Evolutionary conservation across 2,888 invertebrate genomes (phyloP), one percentile per base, ranked within the genome.

Genomic region (Ormyrus nitidulus): DNA sequence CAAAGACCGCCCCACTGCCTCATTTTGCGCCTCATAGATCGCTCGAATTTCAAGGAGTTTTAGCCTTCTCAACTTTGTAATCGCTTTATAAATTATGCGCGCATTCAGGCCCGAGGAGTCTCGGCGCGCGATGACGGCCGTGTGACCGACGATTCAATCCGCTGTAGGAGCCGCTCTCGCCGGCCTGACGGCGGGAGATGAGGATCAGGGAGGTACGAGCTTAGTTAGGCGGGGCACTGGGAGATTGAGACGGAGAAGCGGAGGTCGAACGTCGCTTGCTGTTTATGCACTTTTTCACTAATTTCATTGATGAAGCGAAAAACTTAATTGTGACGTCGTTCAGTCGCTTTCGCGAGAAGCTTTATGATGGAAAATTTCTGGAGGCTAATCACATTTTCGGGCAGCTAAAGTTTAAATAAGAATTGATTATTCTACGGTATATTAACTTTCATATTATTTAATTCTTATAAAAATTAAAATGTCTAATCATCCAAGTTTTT

Each of bases 21-120:
- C 88, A 90, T 89, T 90, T 90, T 89, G 88, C 89, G 90, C 87
- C 87, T 89, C 88, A 89, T 89, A 85, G 87, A 87, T 86, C 87
- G 85, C 86, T 87, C 56, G 51, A 86, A 88, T 88, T 87, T 81
- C 70, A 44, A 61, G 54, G 78, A 68, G 75, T 81, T 74, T 78
- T 71, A 71, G 71, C 73, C 8, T 56, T 49, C 66, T 77, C 70
- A 80, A 82, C 79, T 82, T 82, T 71, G 77, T 79, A 82, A 81
- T 81, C 81, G 81, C 81, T 79, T 79, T 79, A 76, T 81, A 79
- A 81, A 81, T 81, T 76, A 79, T 81, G 73, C 73, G 66, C 68
- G 73, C 64, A 46, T 54, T 49, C 49, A 56, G 34, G 34, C 58
- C 58, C 58, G 58, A 62, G 34, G 53, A 53, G 53, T 66, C 51